These are phyloP conservation scores for Molorchus minor DNA, from an alignment of 2,888 invertebrate species.

Conservation along the genomic window DNA sequence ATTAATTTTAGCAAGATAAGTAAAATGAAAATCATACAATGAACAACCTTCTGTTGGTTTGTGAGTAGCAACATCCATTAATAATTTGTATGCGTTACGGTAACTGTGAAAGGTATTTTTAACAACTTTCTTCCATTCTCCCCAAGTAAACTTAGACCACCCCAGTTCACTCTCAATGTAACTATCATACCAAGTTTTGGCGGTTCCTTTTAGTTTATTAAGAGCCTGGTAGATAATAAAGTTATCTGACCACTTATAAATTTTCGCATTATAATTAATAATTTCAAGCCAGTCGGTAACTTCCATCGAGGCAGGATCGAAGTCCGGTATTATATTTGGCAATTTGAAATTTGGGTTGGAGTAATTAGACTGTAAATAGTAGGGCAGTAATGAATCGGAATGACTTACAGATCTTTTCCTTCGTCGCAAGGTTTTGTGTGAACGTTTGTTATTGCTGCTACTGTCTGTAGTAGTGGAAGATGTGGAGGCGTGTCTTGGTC, in stretches of 20 bases:
- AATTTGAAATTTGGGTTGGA: background rate
- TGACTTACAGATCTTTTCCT: constrained; percentile 1
- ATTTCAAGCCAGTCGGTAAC: background rate
- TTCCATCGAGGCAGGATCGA: constrained; percentile 3
- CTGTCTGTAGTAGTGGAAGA: constrained; percentile 1
- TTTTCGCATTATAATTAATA: constrained; percentile 2
- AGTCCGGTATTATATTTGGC: background rate
- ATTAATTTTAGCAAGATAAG: background rate
- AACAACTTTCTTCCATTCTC: background rate
- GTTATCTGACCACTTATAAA: background rate
- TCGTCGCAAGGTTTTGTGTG: constrained; percentile 1
- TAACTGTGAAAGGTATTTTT: background rate
- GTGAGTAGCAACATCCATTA: constrained; percentile 1
- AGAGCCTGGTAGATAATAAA: constrained; percentile 3
- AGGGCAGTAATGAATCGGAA: background rate
- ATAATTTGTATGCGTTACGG: constrained; percentile 2
- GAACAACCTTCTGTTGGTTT: constrained; percentile 1
- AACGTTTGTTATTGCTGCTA: background rate
- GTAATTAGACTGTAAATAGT: background rate
- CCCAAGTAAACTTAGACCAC: constrained; percentile 9
- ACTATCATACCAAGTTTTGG: constrained; percentile 4
- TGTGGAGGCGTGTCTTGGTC: background rate
- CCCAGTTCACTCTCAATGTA: constrained; percentile 8
- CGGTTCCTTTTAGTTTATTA: constrained; percentile 6
- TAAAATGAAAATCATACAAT: constrained; percentile 3